Base-by-base conservation (phyloP, 2,797 vertebrate genomes). In the Alcedo quadribrachys region DNA sequence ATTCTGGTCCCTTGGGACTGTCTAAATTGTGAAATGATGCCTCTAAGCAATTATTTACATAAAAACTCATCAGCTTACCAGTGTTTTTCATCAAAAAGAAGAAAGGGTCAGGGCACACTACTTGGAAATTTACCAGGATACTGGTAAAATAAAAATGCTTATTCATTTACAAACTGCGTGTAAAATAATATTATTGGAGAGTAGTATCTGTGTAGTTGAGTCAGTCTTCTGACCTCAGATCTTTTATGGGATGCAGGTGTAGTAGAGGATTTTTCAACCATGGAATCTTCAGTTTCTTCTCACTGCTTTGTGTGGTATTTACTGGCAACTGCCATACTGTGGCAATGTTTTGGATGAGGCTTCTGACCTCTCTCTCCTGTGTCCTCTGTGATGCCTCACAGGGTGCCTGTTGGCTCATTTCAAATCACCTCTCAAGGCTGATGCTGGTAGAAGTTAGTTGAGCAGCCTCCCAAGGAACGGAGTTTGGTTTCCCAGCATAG, bases 261-360 rank as follows among this genome's bases (percentile, higher is more conserved):
- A 53, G 28, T 32, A 12, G 11, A 25, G 27, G 9, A 18, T 43
- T 87, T 87, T 81, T 62, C 15, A 30, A 17, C 57, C 8, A 3
- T 45, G 35, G 48, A 48, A 50, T 81, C 43, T 25, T 61, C 27
- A 10, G 1, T 68, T 81, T 66, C 11, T 84, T 90, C 53, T 15
- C 9, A 30, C 15, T 81, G 18, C 37, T 69, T 60, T 74, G 3
- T 43, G 53, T 54, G 35, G 8, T 46, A 4, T n/a, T 89, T 80
- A n/a, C 50, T 67, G 40, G 61, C 70, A 82, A 28, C 8, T 30
- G 17, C 46, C 0, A 0, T 54, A 65, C 62, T 0, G 1, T 78
- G 77, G 55, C 60, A 90, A 48, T 43, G 33, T 57, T 67, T 54
- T 57, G 24, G 21, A 62, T 1, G 17, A 62, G 12, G 20, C 43